These are phyloP conservation scores for Rhingia rostrata DNA, from an alignment of 2,888 invertebrate genomes.

Conservation along the genomic window DNA sequence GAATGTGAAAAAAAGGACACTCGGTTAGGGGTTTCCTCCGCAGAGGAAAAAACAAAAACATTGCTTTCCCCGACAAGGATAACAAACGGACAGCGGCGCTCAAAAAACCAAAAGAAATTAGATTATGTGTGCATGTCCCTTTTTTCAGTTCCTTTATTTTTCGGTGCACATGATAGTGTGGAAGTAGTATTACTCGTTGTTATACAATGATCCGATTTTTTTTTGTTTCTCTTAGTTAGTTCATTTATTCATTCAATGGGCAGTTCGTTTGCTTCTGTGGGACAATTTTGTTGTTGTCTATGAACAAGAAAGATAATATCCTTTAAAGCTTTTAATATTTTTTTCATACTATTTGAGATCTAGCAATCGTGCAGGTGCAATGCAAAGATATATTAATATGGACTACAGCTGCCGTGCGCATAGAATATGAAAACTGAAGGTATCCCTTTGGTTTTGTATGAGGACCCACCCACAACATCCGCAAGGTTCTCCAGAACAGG, in stretches of 20 bases:
- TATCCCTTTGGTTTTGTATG: constrained; percentile 28
- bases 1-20: constrained; percentile 14
- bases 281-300: constrained; percentile 18
- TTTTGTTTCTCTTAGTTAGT: constrained; percentile 41
- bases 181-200: constrained; percentile 25
- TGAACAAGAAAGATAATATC: constrained; percentile 19
- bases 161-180: constrained; percentile 12
- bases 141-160: constrained; percentile 25
- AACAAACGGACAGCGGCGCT: constrained; percentile 39
- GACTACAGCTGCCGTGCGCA: not conserved
- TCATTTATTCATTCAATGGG: constrained; percentile 50
- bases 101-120: constrained; percentile 63
- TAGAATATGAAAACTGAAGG: constrained; percentile 52
- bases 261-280: constrained; percentile 46
- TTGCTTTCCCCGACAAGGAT: constrained; percentile 28
- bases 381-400: constrained; percentile 1
- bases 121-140: constrained; percentile 57
- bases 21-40: constrained; percentile 7
- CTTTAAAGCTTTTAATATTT: constrained; percentile 21
- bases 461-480: constrained; percentile 10
- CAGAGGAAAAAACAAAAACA: constrained; percentile 21
- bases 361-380: constrained; percentile 37
- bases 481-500: constrained; percentile 7
- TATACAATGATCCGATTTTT: constrained; percentile 23
- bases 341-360: constrained; percentile 10